Evolutionary conservation across 2,797 vertebrate species (phyloP).

Genomic region (Buphagus erythrorhynchus): DNA sequence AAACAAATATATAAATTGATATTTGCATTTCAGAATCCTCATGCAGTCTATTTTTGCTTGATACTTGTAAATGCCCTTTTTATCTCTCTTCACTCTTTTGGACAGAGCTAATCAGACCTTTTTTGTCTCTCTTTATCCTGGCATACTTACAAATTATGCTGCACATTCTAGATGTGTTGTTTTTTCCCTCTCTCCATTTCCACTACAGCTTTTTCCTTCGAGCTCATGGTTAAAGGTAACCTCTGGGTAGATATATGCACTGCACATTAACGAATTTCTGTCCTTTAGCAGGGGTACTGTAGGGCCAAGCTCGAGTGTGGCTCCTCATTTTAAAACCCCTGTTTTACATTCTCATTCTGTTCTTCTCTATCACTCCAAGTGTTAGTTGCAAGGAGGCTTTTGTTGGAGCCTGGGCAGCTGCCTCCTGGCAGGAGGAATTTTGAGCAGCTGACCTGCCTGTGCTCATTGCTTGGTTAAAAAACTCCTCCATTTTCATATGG

Average conservation of each 20-base stretch:
- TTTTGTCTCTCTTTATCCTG: not conserved
- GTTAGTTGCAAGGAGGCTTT: constrained; percentile 45
- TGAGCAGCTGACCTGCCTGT: constrained; percentile 25
- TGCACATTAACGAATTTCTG: constrained; percentile 23
- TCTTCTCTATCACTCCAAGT: not conserved
- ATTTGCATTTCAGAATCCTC: not conserved
- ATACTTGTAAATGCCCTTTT: not conserved
- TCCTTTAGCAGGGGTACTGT: not conserved
- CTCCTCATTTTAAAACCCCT: constrained; percentile 47
- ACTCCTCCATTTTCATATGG: not conserved
- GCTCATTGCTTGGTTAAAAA: constrained; percentile 4
- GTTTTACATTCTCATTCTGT: constrained; percentile 49
- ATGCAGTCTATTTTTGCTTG: not conserved
- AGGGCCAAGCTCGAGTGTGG: not conserved
- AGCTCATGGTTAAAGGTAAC: not conserved
- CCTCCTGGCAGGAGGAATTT: constrained; percentile 38
- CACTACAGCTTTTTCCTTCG: not conserved
- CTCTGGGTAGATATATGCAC: not conserved
- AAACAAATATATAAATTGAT: not conserved
- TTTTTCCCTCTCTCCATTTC: not conserved
- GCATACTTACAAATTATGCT: not conserved
- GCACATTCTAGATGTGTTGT: not conserved
- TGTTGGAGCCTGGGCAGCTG: constrained; percentile 47
- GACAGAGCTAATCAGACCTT: not conserved
- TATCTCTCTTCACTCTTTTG: not conserved